A percentile compares a stretch with the other conserved stretches of the same genome.
Evolutionary conservation across 1,140 invertebrate genomes (phyloP).

Genomic region (Dendrolimus punctatus): DNA sequence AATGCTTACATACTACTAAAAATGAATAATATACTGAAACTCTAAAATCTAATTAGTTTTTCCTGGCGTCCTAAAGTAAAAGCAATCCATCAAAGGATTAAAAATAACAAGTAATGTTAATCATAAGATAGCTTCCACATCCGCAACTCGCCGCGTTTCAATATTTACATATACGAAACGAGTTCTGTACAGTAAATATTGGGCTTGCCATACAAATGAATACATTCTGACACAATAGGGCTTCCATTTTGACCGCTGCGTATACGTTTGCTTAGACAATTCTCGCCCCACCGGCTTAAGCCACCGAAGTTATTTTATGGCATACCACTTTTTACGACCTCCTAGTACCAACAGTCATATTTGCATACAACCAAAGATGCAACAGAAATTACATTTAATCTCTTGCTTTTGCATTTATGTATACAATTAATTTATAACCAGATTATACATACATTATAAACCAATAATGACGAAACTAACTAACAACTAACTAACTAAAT

Average conservation of each 20-base stretch:
- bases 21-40: too few relatives aligned
- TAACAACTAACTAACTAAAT: too few relatives aligned
- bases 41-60: too few relatives aligned
- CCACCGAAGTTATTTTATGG: slow-evolving; percentile 41
- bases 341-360: slow-evolving; percentile 15
- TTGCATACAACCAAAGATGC: too few relatives aligned
- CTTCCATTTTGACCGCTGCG: slow-evolving; percentile 63
- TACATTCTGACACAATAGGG: slow-evolving; percentile 63
- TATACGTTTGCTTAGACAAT: slow-evolving; percentile 56
- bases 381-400: neutral
- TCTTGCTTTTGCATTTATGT: neutral
- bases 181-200: slow-evolving; percentile 63
- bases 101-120: slow-evolving; percentile 18
- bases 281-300: slow-evolving; percentile 45
- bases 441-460: too few relatives aligned
- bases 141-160: slow-evolving; percentile 19
- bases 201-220: slow-evolving; percentile 64
- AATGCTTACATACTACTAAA: too few relatives aligned
- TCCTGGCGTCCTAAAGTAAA: too few relatives aligned
- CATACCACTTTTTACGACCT: slow-evolving; percentile 32
- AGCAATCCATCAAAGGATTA: neutral
- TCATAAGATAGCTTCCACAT: slow-evolving; percentile 28
- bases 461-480: too few relatives aligned
- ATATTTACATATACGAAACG: slow-evolving; percentile 54
- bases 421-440: too few relatives aligned